Base-by-base conservation (phyloP, 2,888 invertebrate species). In the Neocrepidodera transversa region DNA sequence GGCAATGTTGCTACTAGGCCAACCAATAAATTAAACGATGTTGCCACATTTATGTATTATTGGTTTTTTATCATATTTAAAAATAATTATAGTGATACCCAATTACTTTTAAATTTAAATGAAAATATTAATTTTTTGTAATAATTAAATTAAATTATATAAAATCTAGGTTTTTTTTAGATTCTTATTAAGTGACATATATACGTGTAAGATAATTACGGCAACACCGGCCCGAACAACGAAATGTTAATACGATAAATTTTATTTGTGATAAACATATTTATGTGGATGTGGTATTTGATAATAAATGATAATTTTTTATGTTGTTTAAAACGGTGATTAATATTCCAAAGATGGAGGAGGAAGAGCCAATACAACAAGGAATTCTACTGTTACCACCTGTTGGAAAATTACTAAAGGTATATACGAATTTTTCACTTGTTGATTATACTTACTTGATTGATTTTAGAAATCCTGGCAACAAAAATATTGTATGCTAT, bases 301-400 rank as follows among this genome's bases (percentile, higher is more conserved):
- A 51, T 28, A 60, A 64, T 62, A 63, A 66, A 51, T 18, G 26
- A 36, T 54, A 53, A 35, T 45, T 53, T 35, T 53, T 36, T 54
- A 54, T 54, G 36, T 47, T 47, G 54, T 54, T 54, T 11, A 54
- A 54, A 47, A 47, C 50, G 26, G 36, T 54, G 38, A 58, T 23
- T 35, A 58, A 40, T 30, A 55, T 36, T 50, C 18, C 45, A 62
- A 72, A 71, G 69, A 90, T 91, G 90, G 89, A 90, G 78, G 84
- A 84, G 76, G 89, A 90, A 82, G 87, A 88, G 79, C 87, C 89
- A 76, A 83, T 90, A 72, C 84, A 88, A 76, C 86, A 87, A 77
- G 93, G 93, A 77, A 86, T 85, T 82, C 84, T 93, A 74, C 83
- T 90, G 77, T 85, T 92, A 80, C 92, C 92, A 76, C 89, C 91